Conservation (phyloP, 30 jellyfish, hydroid and myxozoan species). For the Thelohanellus kitauei region DNA sequence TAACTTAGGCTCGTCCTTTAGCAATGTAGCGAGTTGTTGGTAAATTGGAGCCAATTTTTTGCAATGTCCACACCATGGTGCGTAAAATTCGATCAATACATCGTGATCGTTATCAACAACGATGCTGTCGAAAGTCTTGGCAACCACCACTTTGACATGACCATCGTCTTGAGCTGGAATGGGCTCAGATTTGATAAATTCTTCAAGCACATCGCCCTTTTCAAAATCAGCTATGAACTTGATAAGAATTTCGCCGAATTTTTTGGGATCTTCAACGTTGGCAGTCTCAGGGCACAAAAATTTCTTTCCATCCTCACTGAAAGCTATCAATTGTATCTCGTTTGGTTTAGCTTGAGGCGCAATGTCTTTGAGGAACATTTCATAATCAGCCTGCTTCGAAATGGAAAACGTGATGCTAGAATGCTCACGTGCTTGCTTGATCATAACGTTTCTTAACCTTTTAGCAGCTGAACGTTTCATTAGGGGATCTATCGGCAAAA, state of each 20-base stretch:
- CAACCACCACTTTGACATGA: slow-evolving; percentile 67
- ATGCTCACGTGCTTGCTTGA: not conserved
- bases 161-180: slow-evolving; percentile 44
- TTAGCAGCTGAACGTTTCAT: not conserved
- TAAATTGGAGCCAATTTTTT: slow-evolving; percentile 41
- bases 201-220: slow-evolving; percentile 26
- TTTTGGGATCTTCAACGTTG: no score
- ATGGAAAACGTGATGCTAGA: not conserved
- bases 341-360: no score
- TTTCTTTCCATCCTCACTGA: no score
- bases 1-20: slow-evolving; percentile 25
- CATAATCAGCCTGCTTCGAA: not conserved
- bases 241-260: no score
- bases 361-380: no score
- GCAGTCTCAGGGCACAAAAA: no score
- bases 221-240: no score
- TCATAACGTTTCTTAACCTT: not conserved
- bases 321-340: no score
- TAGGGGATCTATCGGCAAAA: not conserved
- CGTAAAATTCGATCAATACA: slow-evolving; percentile 69
- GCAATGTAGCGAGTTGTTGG: slow-evolving; percentile 41
- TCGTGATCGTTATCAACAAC: slow-evolving; percentile 72
- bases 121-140: slow-evolving; percentile 35
- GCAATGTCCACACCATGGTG: slow-evolving; percentile 99
- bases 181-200: slow-evolving; percentile 50